Conservation (phyloP, 2,113 vertebrate genomes). For the Plectropomus leopardus region DNA sequence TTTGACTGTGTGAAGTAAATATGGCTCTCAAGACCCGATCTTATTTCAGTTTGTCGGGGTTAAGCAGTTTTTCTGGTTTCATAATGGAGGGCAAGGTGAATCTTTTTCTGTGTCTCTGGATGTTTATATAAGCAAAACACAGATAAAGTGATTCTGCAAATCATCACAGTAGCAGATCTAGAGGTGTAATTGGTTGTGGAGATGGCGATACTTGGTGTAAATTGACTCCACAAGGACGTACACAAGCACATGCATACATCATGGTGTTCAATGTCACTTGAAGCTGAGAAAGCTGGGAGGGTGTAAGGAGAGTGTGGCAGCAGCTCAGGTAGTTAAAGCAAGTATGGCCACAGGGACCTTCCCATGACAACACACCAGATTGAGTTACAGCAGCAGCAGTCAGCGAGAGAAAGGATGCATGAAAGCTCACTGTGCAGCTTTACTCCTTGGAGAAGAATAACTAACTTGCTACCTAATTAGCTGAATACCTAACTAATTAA, state of each 20-base stretch:
- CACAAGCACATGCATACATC: neutral
- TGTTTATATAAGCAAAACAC: slow-evolving; percentile 45
- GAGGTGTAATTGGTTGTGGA: slow-evolving; percentile 45
- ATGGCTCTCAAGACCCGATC: neutral
- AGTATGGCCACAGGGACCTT: slow-evolving; percentile 10
- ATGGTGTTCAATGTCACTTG: slow-evolving; percentile 48
- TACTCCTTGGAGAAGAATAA: neutral
- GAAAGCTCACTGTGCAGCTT: slow-evolving; percentile 6
- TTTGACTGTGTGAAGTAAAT: neutral
- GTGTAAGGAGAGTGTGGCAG: slow-evolving; percentile 49
- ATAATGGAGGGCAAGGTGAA: neutral
- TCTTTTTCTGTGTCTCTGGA: neutral
- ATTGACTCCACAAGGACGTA: slow-evolving; percentile 38
- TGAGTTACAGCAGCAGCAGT: slow-evolving; percentile 43
- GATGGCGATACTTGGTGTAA: slow-evolving; percentile 54
- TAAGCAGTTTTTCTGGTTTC: neutral
- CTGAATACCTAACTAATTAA: neutral
- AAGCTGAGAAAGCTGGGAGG: slow-evolving; percentile 48
- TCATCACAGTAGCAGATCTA: slow-evolving; percentile 26
- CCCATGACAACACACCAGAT: slow-evolving; percentile 53
- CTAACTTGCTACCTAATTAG: neutral
- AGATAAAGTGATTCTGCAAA: slow-evolving; percentile 10
- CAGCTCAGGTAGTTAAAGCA: slow-evolving; percentile 59
- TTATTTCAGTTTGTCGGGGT: neutral
- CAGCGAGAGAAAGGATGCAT: slow-evolving; percentile 14